Evolutionary conservation across 2,113 vertebrate genomes (phyloP).

Genomic region (Tachycineta bicolor): DNA sequence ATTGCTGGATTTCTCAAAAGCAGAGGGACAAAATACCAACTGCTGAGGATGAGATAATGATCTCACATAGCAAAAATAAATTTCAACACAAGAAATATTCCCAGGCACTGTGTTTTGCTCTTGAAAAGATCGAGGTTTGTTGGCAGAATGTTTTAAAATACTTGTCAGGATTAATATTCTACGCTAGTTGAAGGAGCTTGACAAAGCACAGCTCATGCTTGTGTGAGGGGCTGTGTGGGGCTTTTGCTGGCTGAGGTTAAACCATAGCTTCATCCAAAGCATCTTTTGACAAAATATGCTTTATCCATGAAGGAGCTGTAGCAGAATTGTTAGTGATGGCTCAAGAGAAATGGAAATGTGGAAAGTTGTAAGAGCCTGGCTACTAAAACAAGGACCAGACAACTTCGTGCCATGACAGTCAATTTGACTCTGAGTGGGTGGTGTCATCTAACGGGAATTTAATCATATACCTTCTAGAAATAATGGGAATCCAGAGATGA

Average conservation of each 20-base stretch:
- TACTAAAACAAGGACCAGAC: slow-evolving; percentile 7
- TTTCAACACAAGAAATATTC: neutral
- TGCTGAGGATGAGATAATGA: neutral
- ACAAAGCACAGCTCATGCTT: slow-evolving; percentile 40
- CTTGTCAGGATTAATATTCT: slow-evolving; percentile 49
- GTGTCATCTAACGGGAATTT: slow-evolving; percentile 7
- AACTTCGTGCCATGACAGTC: neutral
- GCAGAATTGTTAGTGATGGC: slow-evolving; percentile 17
- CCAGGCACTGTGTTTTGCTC: neutral
- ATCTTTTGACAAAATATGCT: slow-evolving; percentile 43
- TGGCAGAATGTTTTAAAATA: slow-evolving; percentile 3
- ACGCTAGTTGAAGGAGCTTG: neutral
- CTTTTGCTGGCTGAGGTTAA: neutral
- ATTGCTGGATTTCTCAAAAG: neutral
- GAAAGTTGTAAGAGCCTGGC: neutral
- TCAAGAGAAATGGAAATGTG: slow-evolving; percentile 20
- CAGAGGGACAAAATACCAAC: neutral
- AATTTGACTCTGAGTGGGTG: neutral
- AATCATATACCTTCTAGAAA: slow-evolving; percentile 24
- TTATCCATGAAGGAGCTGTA: slow-evolving; percentile 39
- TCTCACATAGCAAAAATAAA: neutral
- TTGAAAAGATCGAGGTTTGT: neutral
- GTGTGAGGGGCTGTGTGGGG: neutral
- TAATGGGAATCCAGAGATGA: slow-evolving; percentile 18
- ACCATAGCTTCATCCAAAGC: neutral